Base-by-base conservation (phyloP, 2,797 vertebrate genomes). In the Pseudocheirus occidentalis region DNA sequence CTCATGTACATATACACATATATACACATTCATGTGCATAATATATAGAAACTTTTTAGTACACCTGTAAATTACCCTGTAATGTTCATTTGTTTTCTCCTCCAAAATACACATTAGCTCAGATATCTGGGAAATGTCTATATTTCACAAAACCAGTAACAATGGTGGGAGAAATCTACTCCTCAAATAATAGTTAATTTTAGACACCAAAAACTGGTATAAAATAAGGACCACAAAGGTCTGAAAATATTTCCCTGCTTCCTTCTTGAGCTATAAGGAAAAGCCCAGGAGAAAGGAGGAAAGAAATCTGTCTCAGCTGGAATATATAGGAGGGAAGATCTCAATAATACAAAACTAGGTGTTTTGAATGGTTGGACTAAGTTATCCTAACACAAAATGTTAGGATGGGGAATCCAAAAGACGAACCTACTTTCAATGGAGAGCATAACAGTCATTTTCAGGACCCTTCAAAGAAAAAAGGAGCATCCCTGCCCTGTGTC, bases 61-160 rank as follows among this genome's bases (percentile, higher is more conserved):
- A 90, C 62, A 57, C 54, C 66, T 66, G n/a, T 91, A 0, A 24
- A 46, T 81, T 90, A 29, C 4, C 50, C n/a, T 46, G 66, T 53
- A 91, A 73, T 52, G 16, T 73, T 66, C 5, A 89, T n/a, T 57
- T 95, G 93, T 92, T 92, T 91, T 97, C 66, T 87, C 40, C 3
- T 93, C 7, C 58, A 56, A 52, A 96, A 91, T 73, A 52, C 90
- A 11, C 52, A 92, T 92, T 94, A 91, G n/a, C 91, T 93, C 52
- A 73, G 55, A 92, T 66, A 95, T 95, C 81, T 93, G 92, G 92
- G 90, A 97, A 91, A 31, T 89, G 14, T 81, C 40, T 55, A 4
- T 62, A 62, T 58, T 90, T 53, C 4, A 81, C 1, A 24, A 4
- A 13, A 66, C 52, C n/a, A 87, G n/a, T 50, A 89, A 90, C 27